A percentile compares a stretch with the other conserved stretches of the same genome.
phyloP scores from a whole-genome alignment of 2,888 invertebrate genomes.

The Eristalis intricaria region DNA sequence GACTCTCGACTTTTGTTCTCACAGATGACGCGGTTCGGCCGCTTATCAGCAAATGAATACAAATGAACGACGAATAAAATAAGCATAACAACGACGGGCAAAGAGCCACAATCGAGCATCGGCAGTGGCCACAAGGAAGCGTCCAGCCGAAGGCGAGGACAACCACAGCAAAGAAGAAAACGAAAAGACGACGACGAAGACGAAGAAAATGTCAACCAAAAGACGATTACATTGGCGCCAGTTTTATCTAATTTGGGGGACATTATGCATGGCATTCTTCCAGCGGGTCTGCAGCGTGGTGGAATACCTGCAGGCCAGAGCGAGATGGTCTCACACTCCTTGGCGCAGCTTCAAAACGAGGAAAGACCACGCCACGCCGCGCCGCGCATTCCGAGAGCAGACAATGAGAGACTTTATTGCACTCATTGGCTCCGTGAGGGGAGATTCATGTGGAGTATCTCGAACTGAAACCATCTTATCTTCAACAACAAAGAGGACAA shows the following conservation, averaged over 20 bases:
- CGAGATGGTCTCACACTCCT: conserved; percentile 46
- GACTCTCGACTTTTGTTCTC: conserved; percentile 28
- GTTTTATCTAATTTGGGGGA: conserved; percentile 81
- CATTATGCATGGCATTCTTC: conserved; percentile 81
- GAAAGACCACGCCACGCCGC: conserved; percentile 18
- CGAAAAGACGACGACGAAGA: conserved; percentile 17
- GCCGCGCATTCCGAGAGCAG: conserved; percentile 35
- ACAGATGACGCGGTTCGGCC: conserved; percentile 23
- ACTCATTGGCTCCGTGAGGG: conserved; percentile 65
- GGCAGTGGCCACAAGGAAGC: conserved; percentile 17
- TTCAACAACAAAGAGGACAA: conserved; percentile 1
- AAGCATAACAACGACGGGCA: conserved; percentile 39
- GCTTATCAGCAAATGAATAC: conserved; percentile 71
- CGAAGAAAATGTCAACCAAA: conserved; percentile 73
- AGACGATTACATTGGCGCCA: conserved; percentile 81
- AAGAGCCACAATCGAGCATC: neutral
- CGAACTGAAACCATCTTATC: conserved; percentile 63
- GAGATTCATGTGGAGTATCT: conserved; percentile 63
- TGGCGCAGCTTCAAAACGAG: conserved; percentile 32
- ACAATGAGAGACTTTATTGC: conserved; percentile 70
- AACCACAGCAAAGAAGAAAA: neutral
- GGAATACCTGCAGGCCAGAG: conserved; percentile 52
- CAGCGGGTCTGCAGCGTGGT: conserved; percentile 34
- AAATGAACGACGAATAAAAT: conserved; percentile 70
- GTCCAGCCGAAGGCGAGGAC: conserved; percentile 20